Base-by-base conservation (phyloP, 64 coral and sea anemone species). In the Montipora sp. region DNA sequence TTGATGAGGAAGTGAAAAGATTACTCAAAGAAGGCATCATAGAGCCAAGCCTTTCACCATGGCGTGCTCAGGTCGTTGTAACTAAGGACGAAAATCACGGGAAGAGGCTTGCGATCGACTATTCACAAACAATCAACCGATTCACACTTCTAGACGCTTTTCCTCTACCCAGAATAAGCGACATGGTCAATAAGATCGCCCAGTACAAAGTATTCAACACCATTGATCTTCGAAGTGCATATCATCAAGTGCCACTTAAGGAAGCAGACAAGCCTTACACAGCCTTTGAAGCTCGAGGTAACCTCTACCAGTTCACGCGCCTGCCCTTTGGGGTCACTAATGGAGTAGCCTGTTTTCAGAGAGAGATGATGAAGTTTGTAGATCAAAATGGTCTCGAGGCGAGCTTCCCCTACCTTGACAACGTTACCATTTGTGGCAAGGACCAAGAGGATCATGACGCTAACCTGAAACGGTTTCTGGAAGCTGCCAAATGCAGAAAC, bases 341-440 rank as follows among this genome's bases (percentile, higher is more conserved):
- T 57, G 68, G 90, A 3, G 90, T 92, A 8, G 90, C 85, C 63
- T 95, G 94, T 83, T 92, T 96, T n/a, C 87, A 93, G 68, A 89
- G 91, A 36, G 91, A 96, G 77, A 96, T 96, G 87, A 76, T 93
- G 73, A 96, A 90, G 67, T 87, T 96, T 73, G 82, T 93, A 27
- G 81, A 93, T 7, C 83, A 96, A 57, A 75, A 81, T 81, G 59
- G 80, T 81, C 91, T 90, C 57, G 51, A 86, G 22, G 90, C 36
- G 66, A 59, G 55, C 16, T 96, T 90, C 45, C 79, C 90, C 1
- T 92, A 92, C 88, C 80, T 93, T 55, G 89, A 89, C 19, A 68
- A 95, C 57, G 86, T 93, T 47, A 96, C 90, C 45, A 87, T 96
- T 50, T 90, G 90, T 77, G 87, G 90, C 4, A 87, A 80, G 79